Conservation (phyloP, 2,888 invertebrate species). For the Margaritifera margaritifera region DNA sequence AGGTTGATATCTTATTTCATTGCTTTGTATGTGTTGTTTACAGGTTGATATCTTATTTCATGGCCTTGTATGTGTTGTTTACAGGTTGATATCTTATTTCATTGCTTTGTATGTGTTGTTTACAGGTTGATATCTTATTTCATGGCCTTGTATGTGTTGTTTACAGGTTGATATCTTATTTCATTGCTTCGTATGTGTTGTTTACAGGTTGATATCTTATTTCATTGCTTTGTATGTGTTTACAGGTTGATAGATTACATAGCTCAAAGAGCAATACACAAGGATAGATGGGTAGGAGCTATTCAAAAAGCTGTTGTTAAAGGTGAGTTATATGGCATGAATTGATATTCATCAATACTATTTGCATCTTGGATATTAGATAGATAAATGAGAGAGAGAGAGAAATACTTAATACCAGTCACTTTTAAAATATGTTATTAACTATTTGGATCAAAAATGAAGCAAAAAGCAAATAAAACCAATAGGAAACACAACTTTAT, state of each 20-base stretch:
- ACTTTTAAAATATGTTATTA: too few relatives aligned
- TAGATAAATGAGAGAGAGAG: neutral
- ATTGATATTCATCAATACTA: neutral
- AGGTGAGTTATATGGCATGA: constrained; percentile 35
- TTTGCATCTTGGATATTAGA: neutral
- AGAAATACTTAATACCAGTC: too few relatives aligned
- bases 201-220: too few relatives aligned
- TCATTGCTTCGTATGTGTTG: too few relatives aligned
- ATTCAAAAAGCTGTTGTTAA: constrained; percentile 56
- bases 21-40: too few relatives aligned
- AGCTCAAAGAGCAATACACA: constrained; percentile 56
- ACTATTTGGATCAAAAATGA: too few relatives aligned
- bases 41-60: too few relatives aligned
- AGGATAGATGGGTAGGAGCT: constrained; percentile 68
- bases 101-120: neutral
- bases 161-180: too few relatives aligned
- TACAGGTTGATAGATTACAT: constrained; percentile 61
- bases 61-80: neutral
- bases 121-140: neutral
- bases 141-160: too few relatives aligned
- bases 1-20: too few relatives aligned
- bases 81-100: neutral
- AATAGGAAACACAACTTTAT: neutral
- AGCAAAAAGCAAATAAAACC: neutral
- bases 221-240: constrained; percentile 4